Evolutionary conservation across 2,113 vertebrate species (phyloP).

Genomic region (Plecotus auritus): DNA sequence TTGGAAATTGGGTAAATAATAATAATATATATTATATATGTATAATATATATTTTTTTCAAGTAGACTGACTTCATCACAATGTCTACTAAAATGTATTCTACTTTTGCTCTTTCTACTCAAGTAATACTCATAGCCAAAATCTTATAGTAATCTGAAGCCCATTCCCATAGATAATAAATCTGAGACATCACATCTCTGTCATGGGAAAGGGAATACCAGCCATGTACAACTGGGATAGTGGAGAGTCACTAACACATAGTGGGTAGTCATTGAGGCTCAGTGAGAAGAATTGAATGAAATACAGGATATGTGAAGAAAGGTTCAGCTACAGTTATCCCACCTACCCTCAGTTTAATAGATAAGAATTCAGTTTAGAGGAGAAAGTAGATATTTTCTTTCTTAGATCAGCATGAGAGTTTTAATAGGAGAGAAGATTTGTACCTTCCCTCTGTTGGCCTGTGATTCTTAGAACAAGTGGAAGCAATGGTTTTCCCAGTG

Average conservation of each 20-base stretch:
- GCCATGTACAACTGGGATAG: neutral
- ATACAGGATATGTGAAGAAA: neutral
- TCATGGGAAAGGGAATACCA: neutral
- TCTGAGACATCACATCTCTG: neutral
- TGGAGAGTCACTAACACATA: neutral
- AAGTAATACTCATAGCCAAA: neutral
- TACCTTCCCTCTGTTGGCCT: neutral
- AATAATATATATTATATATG: neutral
- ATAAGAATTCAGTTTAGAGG: neutral
- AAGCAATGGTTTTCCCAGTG: neutral
- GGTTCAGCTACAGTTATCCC: neutral
- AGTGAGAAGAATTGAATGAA: neutral
- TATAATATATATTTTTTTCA: neutral
- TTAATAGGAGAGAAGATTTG: neutral
- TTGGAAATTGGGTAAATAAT: neutral
- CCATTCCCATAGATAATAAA: neutral
- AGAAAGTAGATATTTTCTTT: neutral
- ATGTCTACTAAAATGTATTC: neutral
- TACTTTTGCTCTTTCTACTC: neutral
- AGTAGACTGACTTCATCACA: neutral
- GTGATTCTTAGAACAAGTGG: slow-evolving; percentile 8
- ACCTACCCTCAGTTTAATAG: neutral
- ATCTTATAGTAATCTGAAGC: neutral
- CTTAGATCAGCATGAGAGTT: neutral
- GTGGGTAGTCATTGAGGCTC: neutral